These are phyloP conservation scores for Cerceris rybyensis DNA, from an alignment of 2,888 invertebrate genomes.

Conservation along the genomic window DNA sequence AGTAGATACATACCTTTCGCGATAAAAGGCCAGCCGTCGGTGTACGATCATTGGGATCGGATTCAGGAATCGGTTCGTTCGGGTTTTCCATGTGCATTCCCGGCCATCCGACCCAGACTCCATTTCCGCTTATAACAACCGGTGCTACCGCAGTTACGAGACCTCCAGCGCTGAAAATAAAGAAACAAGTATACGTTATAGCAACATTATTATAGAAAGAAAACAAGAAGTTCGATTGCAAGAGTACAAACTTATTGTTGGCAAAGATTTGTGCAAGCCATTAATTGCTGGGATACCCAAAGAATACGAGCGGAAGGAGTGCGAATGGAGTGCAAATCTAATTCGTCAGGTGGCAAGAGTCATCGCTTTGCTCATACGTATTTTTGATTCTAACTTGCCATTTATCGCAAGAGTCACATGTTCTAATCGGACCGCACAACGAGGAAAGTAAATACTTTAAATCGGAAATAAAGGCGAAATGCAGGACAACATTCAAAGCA, in stretches of 20 bases:
- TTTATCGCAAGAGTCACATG: no score
- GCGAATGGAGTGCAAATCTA: no score
- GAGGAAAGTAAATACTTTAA: no score
- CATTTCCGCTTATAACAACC: conserved; percentile 92
- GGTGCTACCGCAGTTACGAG: conserved; percentile 95
- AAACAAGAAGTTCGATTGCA: neutral
- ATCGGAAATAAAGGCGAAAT: no score
- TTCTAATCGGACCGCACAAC: no score
- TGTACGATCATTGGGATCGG: conserved; percentile 92
- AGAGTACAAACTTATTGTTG: neutral
- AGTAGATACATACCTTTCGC: conserved; percentile 85
- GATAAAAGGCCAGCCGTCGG: conserved; percentile 94
- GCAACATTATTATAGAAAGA: neutral
- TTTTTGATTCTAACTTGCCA: no score
- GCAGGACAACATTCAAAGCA: no score
- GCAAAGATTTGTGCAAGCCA: no score
- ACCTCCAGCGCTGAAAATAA: conserved; percentile 89
- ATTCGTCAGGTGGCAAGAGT: no score
- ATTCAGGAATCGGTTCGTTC: conserved; percentile 91
- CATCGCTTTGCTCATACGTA: no score
- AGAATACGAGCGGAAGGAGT: no score
- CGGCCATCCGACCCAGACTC: conserved; percentile 96
- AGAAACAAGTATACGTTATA: neutral
- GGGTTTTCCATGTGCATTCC: conserved; percentile 91
- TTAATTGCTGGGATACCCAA: no score